Base-by-base conservation (phyloP, 2,113 vertebrate species). In the Orthochromis malagaraziensis region DNA sequence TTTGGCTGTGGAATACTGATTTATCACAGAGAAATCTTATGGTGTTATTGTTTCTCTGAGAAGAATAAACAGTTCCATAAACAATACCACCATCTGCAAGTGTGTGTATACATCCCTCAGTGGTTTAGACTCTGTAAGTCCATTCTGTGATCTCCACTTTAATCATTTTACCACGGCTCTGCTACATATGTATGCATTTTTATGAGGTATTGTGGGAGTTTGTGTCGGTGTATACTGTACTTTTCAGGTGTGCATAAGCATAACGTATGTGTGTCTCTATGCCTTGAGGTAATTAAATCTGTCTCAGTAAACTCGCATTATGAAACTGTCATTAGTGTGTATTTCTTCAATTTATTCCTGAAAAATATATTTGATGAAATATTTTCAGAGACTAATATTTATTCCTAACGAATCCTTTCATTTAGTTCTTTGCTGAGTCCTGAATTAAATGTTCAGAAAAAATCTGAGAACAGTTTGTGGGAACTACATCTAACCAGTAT, bases 1-100 rank as follows among this genome's bases (percentile, higher is more conserved):
- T 10, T 73, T 45, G 68, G 68, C 38, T 45, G 68, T 45, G 60
- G 85, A 83, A 83, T 83, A 33, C 73, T 47, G 65, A 84, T 92
- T 87, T 85, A 92, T 90, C 79, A 2, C 81, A 85, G 79, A 75
- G 77, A 55, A 88, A 79, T 83, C 35, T 12, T 19, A 81, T 35
- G 55, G 55, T 33, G 83, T 88, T 86, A 79, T 49, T 84, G 68
- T 89, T 84, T 82, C 63, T 89, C 60, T 73, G 21, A 65, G 16
- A 33, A 19, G 9, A n/a, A 65, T 33, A 65, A 65, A 84, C 77
- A 75, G 54, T 84, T 77, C 70, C 5, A 86, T 90, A 65, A 90
- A 88, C 85, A 81, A 89, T 53, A 10, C 51, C n/a, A 7, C 65
- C 65, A 38, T 75, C 84, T 89, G 81, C 45, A 33, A 81, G 68